Evolutionary conservation across 2,888 invertebrate species (phyloP).

Genomic region (Aporophyla lueneburgensis): DNA sequence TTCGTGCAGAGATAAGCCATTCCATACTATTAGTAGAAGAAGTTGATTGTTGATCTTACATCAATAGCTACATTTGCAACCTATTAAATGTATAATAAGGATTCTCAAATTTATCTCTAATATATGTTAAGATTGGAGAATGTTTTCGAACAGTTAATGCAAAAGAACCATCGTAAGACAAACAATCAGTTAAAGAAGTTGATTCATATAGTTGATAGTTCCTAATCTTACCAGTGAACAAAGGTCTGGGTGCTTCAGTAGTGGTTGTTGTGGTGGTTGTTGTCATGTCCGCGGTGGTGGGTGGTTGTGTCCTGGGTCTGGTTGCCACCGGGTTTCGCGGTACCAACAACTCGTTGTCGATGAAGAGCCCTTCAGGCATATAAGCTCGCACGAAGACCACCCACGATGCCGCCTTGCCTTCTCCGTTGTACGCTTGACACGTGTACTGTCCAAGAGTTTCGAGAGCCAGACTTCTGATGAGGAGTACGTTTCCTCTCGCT

Average conservation of each 20-base stretch:
- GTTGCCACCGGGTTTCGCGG: slow-evolving; percentile 61
- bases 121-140: background rate
- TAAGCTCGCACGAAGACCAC: slow-evolving; percentile 93
- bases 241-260: slow-evolving; percentile 70
- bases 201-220: slow-evolving; percentile 22
- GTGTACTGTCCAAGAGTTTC: slow-evolving; percentile 96
- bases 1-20: slow-evolving; percentile 61
- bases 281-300: slow-evolving; percentile 51
- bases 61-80: background rate
- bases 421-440: slow-evolving; percentile 97
- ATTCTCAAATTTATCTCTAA: background rate
- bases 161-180: slow-evolving; percentile 18
- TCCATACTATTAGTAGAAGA: slow-evolving; percentile 47
- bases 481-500: slow-evolving; percentile 94
- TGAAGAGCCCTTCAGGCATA: slow-evolving; percentile 91
- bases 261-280: slow-evolving; percentile 63
- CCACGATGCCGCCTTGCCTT: slow-evolving; percentile 94
- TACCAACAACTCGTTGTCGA: slow-evolving; percentile 71
- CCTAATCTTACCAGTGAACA: slow-evolving; percentile 83
- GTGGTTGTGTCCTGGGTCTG: slow-evolving; percentile 66
- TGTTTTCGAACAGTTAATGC: background rate
- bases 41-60: slow-evolving; percentile 41
- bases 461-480: slow-evolving; percentile 93
- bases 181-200: slow-evolving; percentile 29
- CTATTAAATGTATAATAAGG: background rate